phyloP scores from a whole-genome alignment of 64 coral and sea anemone species.

The Montipora efflorescens region DNA sequence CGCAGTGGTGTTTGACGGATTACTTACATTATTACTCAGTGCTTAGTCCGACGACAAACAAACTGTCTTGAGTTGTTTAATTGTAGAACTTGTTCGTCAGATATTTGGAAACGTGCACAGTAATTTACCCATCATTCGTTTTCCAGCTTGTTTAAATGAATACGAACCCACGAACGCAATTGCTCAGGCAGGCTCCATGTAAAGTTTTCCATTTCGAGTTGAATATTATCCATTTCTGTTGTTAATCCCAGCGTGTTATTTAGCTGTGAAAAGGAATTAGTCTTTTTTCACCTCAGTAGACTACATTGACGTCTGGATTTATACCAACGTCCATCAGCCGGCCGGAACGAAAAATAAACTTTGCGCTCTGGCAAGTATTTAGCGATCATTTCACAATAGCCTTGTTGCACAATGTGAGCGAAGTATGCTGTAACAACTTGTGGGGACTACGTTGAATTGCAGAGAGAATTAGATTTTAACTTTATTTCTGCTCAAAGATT shows the following conservation, averaged over 20 bases:
- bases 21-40: constrained; percentile 21
- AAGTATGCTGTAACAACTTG: too few relatives aligned
- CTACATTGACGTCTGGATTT: too few relatives aligned
- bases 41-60: neutral
- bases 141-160: neutral
- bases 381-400: too few relatives aligned
- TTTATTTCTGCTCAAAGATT: too few relatives aligned
- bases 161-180: neutral
- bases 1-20: constrained; percentile 54
- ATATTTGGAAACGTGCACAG: neutral
- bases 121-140: neutral
- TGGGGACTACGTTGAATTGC: too few relatives aligned
- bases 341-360: too few relatives aligned
- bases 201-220: neutral
- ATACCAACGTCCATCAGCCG: too few relatives aligned
- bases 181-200: neutral
- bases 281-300: neutral
- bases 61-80: constrained; percentile 16
- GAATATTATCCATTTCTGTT: neutral
- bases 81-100: neutral
- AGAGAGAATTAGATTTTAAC: too few relatives aligned
- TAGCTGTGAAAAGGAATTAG: constrained; percentile 44
- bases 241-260: neutral
- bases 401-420: too few relatives aligned
- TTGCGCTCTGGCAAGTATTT: too few relatives aligned